Evolutionary conservation across 2,113 vertebrate genomes (phyloP).

Genomic region (Oreochromis niloticus): DNA sequence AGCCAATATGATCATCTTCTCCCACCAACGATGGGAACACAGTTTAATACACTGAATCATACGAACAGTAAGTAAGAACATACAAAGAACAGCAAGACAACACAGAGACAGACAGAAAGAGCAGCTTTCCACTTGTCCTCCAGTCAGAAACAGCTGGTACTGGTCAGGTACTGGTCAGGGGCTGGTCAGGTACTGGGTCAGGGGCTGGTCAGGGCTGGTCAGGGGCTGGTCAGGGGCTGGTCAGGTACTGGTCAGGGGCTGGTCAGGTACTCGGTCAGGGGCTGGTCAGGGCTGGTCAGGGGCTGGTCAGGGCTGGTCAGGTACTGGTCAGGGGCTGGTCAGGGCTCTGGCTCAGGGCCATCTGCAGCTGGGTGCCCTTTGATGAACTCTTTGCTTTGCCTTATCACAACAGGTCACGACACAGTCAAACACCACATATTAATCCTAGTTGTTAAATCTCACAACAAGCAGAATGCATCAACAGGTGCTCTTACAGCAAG

Average conservation of each 20-base stretch:
- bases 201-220: too few species aligned
- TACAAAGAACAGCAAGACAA: rapidly evolving
- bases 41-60: background rate
- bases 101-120: background rate
- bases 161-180: too few species aligned
- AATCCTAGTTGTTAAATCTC: too few species aligned
- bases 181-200: too few species aligned
- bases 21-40: background rate
- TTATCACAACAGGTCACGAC: rapidly evolving
- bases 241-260: too few species aligned
- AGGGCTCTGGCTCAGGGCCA: background rate
- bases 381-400: background rate
- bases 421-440: background rate
- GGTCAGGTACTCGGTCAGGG: too few species aligned
- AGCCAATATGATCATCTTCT: background rate
- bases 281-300: too few species aligned
- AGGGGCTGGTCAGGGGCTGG: too few species aligned
- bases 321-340: background rate
- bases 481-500: too few species aligned
- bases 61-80: background rate
- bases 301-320: background rate
- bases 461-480: too few species aligned
- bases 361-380: background rate
- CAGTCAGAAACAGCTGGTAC: too few species aligned
- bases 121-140: background rate